phyloP scores from a whole-genome alignment of 2,113 vertebrate species.

The Serinus canaria region DNA sequence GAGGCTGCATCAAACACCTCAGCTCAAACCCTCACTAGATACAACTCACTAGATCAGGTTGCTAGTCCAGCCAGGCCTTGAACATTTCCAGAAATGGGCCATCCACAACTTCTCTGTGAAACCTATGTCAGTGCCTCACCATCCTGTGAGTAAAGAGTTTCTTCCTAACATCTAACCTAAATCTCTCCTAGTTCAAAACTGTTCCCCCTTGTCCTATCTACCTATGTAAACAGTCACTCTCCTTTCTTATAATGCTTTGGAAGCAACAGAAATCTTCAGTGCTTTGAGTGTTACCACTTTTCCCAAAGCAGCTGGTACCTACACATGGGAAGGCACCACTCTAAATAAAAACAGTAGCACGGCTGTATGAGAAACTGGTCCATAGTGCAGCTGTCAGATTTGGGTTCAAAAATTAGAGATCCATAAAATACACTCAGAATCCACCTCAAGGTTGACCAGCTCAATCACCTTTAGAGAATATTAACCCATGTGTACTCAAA shows the following conservation, averaged over 20 bases:
- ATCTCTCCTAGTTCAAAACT: background rate
- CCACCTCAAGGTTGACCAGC: background rate
- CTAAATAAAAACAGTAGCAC: background rate
- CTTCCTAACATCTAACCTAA: background rate
- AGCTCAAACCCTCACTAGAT: background rate
- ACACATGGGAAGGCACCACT: rapidly evolving
- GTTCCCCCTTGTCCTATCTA: background rate
- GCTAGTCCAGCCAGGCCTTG: background rate
- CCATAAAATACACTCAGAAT: background rate
- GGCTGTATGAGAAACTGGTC: background rate
- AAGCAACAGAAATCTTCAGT: background rate
- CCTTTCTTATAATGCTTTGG: background rate
- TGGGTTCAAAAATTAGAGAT: background rate
- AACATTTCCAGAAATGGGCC: background rate
- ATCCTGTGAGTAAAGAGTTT: background rate
- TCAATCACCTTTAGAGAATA: background rate
- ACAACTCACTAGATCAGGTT: background rate
- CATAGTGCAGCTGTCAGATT: background rate
- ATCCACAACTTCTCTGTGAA: background rate
- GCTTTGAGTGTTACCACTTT: background rate
- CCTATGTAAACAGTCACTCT: background rate
- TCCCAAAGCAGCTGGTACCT: background rate
- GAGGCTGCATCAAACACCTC: background rate
- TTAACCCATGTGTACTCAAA: background rate
- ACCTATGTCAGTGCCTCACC: background rate